A percentile compares a stretch with the other conserved stretches of the same genome.
These are phyloP conservation scores for Rhyzopertha dominica DNA, from an alignment of 1,140 invertebrate genomes.

Conservation along the genomic window DNA sequence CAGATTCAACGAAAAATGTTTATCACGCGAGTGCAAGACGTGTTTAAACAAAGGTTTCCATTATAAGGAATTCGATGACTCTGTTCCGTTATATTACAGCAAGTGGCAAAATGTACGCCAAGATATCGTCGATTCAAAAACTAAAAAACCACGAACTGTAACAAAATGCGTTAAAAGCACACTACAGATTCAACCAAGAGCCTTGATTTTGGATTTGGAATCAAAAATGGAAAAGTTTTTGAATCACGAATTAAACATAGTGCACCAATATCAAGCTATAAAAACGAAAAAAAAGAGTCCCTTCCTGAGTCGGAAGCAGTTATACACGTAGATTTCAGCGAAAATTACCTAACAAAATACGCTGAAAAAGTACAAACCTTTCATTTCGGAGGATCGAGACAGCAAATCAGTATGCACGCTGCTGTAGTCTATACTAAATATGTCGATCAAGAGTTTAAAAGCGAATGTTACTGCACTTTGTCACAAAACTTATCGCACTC, in stretches of 20 bases:
- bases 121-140: too few relatives aligned
- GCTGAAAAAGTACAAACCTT: slow-evolving; percentile 35
- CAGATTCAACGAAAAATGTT: too few relatives aligned
- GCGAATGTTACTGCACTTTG: slow-evolving; percentile 33
- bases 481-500: slow-evolving; percentile 27
- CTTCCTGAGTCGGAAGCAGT: slow-evolving; percentile 26
- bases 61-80: slow-evolving; percentile 2
- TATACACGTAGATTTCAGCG: slow-evolving; percentile 28
- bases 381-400: slow-evolving; percentile 39
- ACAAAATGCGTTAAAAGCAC: background rate
- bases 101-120: too few relatives aligned
- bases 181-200: too few relatives aligned
- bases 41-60: background rate
- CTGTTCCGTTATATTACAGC: too few relatives aligned
- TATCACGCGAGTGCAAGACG: too few relatives aligned
- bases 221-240: too few relatives aligned
- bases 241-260: too few relatives aligned
- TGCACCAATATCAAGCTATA: slow-evolving; percentile 28
- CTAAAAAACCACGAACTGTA: background rate
- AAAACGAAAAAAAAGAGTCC: slow-evolving; percentile 27
- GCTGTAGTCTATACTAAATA: slow-evolving; percentile 33
- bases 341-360: slow-evolving; percentile 40
- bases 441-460: background rate
- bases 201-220: too few relatives aligned
- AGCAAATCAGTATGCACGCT: slow-evolving; percentile 37